These are phyloP conservation scores for Drosophila kurseongensis DNA, from an alignment of 1,140 invertebrate genomes.

Conservation along the genomic window DNA sequence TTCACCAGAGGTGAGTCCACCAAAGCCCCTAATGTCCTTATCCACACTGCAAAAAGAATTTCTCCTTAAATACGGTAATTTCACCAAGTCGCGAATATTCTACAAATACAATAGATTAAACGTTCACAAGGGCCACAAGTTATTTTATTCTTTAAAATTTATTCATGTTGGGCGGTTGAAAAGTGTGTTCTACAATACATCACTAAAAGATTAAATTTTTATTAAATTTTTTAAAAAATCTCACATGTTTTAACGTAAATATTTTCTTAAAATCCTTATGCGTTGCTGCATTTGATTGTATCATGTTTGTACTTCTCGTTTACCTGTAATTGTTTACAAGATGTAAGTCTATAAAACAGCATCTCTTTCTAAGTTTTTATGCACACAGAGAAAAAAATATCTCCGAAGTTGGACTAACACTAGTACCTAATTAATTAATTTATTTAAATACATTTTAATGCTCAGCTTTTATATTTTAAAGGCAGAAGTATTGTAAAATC, in stretches of 20 bases:
- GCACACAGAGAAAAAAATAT: background rate
- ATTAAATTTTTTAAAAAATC: too few relatives aligned
- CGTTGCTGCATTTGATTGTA: background rate
- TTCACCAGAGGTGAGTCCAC: constrained; percentile 58
- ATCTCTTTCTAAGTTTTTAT: background rate
- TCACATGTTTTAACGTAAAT: too few relatives aligned
- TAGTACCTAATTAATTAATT: too few relatives aligned
- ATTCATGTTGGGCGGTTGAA: background rate
- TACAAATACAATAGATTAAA: too few relatives aligned
- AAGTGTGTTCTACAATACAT: too few relatives aligned
- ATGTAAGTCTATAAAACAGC: background rate
- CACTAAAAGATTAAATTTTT: too few relatives aligned
- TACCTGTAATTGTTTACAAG: constrained; percentile 10
- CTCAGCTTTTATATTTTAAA: too few relatives aligned
- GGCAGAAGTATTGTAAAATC: too few relatives aligned
- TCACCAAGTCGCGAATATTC: too few relatives aligned
- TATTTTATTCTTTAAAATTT: background rate
- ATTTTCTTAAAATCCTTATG: background rate
- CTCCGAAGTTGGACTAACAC: too few relatives aligned
- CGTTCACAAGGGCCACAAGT: too few relatives aligned
- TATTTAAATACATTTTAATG: too few relatives aligned
- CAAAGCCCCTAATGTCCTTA: background rate
- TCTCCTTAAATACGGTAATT: background rate
- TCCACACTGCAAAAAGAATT: background rate
- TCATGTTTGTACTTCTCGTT: background rate